Conservation (phyloP, 2,113 vertebrate genomes). For the Excalfactoria chinensis region DNA sequence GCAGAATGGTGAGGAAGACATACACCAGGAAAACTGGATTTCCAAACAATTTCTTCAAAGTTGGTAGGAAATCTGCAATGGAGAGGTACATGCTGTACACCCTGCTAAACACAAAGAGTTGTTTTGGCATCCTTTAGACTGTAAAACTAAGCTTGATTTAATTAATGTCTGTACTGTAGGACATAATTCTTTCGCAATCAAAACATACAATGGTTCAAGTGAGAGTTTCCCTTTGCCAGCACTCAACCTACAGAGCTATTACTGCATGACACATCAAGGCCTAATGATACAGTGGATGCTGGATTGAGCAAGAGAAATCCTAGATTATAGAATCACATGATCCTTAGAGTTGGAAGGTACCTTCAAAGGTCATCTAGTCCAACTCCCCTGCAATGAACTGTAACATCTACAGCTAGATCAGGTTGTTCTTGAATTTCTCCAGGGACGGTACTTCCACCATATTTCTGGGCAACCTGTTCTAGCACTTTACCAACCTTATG, state of each 20-base stretch:
- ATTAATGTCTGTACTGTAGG: background rate
- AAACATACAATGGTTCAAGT: background rate
- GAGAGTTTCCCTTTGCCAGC: background rate
- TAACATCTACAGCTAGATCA: no score
- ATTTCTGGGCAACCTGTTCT: no score
- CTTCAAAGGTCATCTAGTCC: no score
- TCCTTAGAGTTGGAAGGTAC: no score
- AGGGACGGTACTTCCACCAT: no score
- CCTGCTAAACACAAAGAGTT: conserved; percentile 12
- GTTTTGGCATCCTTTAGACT: background rate
- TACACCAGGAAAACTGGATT: conserved; percentile 83
- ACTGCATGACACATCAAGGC: background rate
- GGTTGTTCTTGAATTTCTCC: no score
- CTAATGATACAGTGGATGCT: background rate
- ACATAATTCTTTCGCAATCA: background rate
- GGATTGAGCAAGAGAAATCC: background rate
- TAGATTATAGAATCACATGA: background rate
- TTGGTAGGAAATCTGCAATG: conserved; percentile 83
- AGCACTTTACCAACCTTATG: no score
- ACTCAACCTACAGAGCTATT: background rate
- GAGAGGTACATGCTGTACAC: conserved; percentile 20
- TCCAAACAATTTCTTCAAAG: conserved; percentile 82
- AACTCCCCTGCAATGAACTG: no score
- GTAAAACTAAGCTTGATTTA: background rate
- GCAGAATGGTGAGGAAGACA: conserved; percentile 81